Base-by-base conservation (phyloP, 2,113 vertebrate genomes). In the Prunella fulvescens region DNA sequence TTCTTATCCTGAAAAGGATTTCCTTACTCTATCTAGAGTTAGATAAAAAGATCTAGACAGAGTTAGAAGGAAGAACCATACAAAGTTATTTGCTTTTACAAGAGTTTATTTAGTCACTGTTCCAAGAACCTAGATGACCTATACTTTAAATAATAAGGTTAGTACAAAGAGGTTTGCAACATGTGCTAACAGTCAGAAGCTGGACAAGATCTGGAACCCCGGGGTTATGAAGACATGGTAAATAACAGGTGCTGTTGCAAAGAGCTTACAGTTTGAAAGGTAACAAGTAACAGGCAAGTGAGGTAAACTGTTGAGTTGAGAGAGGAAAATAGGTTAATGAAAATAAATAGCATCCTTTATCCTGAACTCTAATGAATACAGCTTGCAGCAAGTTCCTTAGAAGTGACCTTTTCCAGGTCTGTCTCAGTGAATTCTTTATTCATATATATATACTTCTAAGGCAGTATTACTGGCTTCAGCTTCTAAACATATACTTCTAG, bases 301-400 rank as follows among this genome's bases (percentile, higher is more conserved):
- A 93, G 73, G 71, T 87, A 94, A 95, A 66, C 57, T 74, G 44
- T 10, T 60, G 60, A 81, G 51, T 39, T 92, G 56, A 73, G 64
- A 77, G 20, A 86, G 39, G 40, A 79, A 86, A 79, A 51, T 7
- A 69, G 35, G 29, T 77, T 86, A 91, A 92, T 3, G 20, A 91
- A 95, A 96, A 95, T 97, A 96, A 96, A 96, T 95, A 95, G 62
- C 50, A 92, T 84, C 47, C 54, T 94, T 84, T 60, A 62, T 82
- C 70, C 42, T 85, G 57, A 81, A 76, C 51, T 81, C 37, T 69
- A 86, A 58, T 29, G 51, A 77, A 73, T n/a, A 90, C 19, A 73
- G 50, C 82, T 44, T 90, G 62, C 50, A 93, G 37, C 62, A 94
- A 79, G 61, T 80, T 94, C 42, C 70, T 72, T 76, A 88, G 62